These are phyloP conservation scores for Agelas oroides DNA, from an alignment of 37 sponge, comb jelly and placozoan species.

Conservation along the genomic window DNA sequence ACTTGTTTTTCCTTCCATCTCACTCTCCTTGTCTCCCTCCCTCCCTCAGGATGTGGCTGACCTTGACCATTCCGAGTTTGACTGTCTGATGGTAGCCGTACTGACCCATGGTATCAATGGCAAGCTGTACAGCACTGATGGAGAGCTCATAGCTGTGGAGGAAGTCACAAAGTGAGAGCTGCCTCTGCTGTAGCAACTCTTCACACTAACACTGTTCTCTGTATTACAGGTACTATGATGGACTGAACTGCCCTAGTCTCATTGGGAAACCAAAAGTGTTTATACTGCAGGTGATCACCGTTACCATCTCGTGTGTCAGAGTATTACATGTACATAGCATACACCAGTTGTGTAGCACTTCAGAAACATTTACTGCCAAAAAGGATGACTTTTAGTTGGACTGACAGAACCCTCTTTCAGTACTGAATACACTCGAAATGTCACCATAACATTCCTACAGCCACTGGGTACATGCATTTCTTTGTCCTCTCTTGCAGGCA, in stretches of 20 bases:
- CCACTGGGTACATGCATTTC: no score
- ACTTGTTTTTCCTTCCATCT: neutral
- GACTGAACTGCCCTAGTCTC: conserved; percentile 75
- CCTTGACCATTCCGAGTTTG: conserved; percentile 59
- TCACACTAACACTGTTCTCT: neutral
- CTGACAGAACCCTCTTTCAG: no score
- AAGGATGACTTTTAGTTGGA: neutral
- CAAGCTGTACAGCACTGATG: conserved; percentile 82
- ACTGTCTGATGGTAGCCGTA: conserved; percentile 75
- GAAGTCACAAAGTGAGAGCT: conserved; percentile 41
- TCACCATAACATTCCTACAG: no score
- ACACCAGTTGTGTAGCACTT: no score
- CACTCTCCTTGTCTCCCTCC: neutral
- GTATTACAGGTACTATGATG: conserved; percentile 64
- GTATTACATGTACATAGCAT: no score
- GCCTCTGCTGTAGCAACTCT: neutral
- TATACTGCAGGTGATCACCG: conserved; percentile 76
- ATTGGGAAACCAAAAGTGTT: conserved; percentile 93
- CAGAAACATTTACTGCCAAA: no score
- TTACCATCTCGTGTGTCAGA: no score
- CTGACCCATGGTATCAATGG: conserved; percentile 84
- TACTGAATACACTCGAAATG: no score
- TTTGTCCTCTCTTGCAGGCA: conserved; percentile 70
- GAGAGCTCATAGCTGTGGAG: conserved; percentile 73
- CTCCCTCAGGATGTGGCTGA: conserved; percentile 15